Base-by-base conservation (phyloP, 2,113 vertebrate genomes). In the Cyanoderma ruficeps region DNA sequence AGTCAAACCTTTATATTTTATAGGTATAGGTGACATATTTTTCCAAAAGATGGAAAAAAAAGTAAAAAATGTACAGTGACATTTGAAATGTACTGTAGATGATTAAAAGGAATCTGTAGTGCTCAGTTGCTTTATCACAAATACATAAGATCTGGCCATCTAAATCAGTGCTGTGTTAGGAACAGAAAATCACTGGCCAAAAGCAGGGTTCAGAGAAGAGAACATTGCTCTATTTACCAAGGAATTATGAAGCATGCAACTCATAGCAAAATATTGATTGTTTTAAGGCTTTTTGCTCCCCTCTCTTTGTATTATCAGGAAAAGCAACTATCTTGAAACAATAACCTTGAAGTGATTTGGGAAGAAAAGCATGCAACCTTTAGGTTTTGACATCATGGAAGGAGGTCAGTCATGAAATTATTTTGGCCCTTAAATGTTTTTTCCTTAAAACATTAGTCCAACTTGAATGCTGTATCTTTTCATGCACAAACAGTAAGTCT, bases 221-320 rank as follows among this genome's bases (percentile, higher is more conserved):
- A 82, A 53, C 11, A 49, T 61, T 80, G 25, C 4, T 41, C 57
- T 46, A n/a, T 83, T 96, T 90, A 16, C 44, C 31, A 59, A 59
- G 42, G 52, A 77, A 71, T 67, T 82, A 68, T 1, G 6, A 87
- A 93, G n/a, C 41, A 59, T 42, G 39, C 13, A 82, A 52, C 8
- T 85, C 67, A 47, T 71, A 91, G 24, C 39, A 64, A 91, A 68
- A 22, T 93, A 94, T 87, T 82, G 87, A 94, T 93, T 80, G 28
- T 46, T 90, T 94, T 71, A 82, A 71, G 31, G 53, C 9, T 76
- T 94, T 93, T 77, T 85, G 24, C 22, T 86, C 37, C 17, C 5
- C 7, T 87, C 13, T 46, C 15, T 84, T 77, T 5, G 1, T 74
- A 37, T 70, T 84, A 72, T 52, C 42, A 74, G 76, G 35, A 86